Evolutionary conservation across 2,797 vertebrate species (phyloP), one percentile per base, ranked within the genome.

Genomic region (Acipenser ruthenus): DNA sequence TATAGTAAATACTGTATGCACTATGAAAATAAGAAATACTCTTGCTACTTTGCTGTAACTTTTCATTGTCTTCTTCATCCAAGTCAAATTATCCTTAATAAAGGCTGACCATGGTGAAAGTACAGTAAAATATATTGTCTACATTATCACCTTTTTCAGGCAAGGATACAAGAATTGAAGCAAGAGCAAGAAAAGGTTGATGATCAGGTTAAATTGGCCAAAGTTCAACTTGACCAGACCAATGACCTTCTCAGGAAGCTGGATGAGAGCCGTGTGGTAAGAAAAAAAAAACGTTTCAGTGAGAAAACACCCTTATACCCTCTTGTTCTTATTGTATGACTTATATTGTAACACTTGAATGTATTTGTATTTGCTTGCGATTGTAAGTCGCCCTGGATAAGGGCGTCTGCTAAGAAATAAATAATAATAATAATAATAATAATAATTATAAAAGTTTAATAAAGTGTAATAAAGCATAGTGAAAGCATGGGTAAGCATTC

Each of bases 201-300:
- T 67, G 79, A 66, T 69, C 80, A 88, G 73, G 86, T 98, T 50
- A 72, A 50, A 50, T 71, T 85, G 51, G 92, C 93, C 1, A 79
- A 84, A 49, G 69, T 83, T 3, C 90, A 93, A 63, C 79, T 98
- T 68, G 74, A 77, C 6, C 88, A 91, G 73, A 89, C 92, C 0
- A 80, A 85, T 7, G 79, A 82, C 37, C 68, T 83, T 59, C 72
- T 90, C 61, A 79, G 88, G 63, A 82, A 75, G 75, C 76, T 98
- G 64, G 75, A 75, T 0, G 84, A 87, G 73, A 94, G 84, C 77
- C 94, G 94, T 86, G 89, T 74, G 90, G 97, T 97, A 90, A 12
- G 67, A 18, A 18, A 18, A 18, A 18, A 49, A 49, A 60, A 7
- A 67, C 12, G 4, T 61, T 59, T 6, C 47, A 23, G 2, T 52